Base-by-base conservation (phyloP, 2,113 vertebrate species). In the Chaenogobius annularis region DNA sequence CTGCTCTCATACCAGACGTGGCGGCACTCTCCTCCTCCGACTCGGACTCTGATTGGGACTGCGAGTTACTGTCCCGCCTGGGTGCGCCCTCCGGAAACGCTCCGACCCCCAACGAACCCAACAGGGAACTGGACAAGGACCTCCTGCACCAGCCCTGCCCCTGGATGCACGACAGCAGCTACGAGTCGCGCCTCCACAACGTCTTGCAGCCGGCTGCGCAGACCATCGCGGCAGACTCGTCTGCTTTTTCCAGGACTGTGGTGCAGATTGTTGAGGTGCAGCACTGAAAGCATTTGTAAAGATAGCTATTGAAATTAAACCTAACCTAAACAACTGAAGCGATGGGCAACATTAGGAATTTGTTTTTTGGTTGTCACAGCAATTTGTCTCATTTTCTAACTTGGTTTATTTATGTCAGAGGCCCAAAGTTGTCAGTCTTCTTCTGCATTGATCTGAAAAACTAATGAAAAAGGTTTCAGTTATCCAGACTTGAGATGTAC, bases 21-120 rank as follows among this genome's bases (percentile, higher is more conserved):
- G 81, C 74, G 0, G n/a, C 15, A 0, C 77, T 71, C 71, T 85
- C 85, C 54, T 44, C 79, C 0, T 80, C 54, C 3, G 91, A 89
- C 8, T 93, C 61, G 0, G 87, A 86, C 54, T 90, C 92, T 0
- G 89, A 89, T 70, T 92, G 91, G 92, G 93, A 88, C 68, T 71
- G 82, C 1, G 87, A 87, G 64, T 85, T 95, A 66, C 58, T 94
- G 68, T 84, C 89, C 0, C 65, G 62, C 0, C 83, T 81, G 0
- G n/a, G 3, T 0, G 54, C 77, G 0, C 35, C 56, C 7, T 77
- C n/a, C 0, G 72, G 71, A 0, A 9, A 64, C 10, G 48, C 70
- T 0, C 74, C 26, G 35, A 78, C 14, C 1, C 63, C 81, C 13
- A 0, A 44, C 0, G 61, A 72, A 47, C 69, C 14, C 5, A 70